Conservation (phyloP, 2,888 invertebrate species). For the Tenthredo mesomela region DNA sequence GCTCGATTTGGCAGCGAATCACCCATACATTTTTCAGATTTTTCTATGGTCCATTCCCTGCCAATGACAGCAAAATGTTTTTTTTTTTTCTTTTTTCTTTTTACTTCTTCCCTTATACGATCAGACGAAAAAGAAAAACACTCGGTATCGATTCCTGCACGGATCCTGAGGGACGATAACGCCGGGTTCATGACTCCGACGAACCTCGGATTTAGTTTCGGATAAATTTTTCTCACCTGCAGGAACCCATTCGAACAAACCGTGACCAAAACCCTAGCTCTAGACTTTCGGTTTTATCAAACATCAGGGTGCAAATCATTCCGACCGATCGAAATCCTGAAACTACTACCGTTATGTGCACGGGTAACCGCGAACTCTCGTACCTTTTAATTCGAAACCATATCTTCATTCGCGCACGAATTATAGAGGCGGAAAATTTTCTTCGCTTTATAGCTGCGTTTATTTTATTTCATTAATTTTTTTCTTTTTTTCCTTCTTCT, state of each 20-base stretch:
- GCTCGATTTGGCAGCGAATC: background rate
- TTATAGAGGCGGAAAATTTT: too few relatives aligned
- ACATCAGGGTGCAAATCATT: background rate
- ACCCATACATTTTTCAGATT: background rate
- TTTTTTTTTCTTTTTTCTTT: too few relatives aligned
- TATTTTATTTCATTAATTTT: background rate
- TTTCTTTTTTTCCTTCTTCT: background rate
- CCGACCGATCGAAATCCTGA: background rate
- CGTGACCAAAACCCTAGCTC: background rate
- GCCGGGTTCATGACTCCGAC: slow-evolving; percentile 64
- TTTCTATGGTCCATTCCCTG: background rate
- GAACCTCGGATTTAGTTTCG: slow-evolving; percentile 66
- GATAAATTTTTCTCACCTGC: slow-evolving; percentile 69
- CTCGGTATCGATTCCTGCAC: background rate
- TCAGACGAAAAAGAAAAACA: background rate
- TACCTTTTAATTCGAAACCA: too few relatives aligned
- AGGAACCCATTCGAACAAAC: background rate
- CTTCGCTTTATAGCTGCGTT: too few relatives aligned
- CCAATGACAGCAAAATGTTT: background rate
- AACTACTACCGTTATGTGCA: too few relatives aligned
- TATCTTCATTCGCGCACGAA: too few relatives aligned
- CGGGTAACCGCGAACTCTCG: too few relatives aligned
- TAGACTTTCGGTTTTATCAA: background rate
- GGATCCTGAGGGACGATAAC: slow-evolving; percentile 6
- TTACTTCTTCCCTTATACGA: background rate